Percentiles rank a stretch among this genome's conserved stretches.
phyloP scores from a whole-genome alignment of 2,113 vertebrate genomes.

The Spilogale gracilis region DNA sequence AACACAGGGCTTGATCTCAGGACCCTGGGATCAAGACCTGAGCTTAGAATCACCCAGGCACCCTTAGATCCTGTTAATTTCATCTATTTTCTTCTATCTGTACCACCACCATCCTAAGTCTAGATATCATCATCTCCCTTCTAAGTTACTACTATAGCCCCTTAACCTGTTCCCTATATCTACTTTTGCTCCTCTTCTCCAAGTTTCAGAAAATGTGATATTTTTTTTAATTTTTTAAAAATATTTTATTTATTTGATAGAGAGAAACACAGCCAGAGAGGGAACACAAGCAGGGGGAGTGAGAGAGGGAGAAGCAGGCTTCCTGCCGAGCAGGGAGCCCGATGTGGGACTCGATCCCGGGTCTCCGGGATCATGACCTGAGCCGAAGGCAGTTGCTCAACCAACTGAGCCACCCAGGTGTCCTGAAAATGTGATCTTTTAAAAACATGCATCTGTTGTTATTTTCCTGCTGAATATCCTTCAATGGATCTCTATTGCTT shows the following conservation, averaged over 20 bases:
- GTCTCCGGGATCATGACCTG: too few relatives aligned
- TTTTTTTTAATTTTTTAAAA: background rate
- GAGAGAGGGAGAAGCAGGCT: too few relatives aligned
- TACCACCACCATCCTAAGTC: background rate
- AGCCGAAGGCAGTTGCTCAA: too few relatives aligned
- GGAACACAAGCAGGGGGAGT: too few relatives aligned
- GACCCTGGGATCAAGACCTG: background rate
- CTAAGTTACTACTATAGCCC: background rate
- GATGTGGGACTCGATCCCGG: too few relatives aligned
- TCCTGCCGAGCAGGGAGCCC: too few relatives aligned
- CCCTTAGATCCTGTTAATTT: background rate
- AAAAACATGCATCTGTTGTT: background rate
- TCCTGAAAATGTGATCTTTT: background rate
- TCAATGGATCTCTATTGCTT: background rate
- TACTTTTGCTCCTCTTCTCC: background rate
- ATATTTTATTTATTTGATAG: too few relatives aligned
- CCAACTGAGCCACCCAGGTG: too few relatives aligned
- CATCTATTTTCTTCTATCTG: background rate
- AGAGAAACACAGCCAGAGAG: too few relatives aligned
- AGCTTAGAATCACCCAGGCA: background rate
- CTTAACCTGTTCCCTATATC: too few relatives aligned
- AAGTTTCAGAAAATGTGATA: background rate
- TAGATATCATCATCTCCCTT: background rate
- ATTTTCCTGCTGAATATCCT: background rate
- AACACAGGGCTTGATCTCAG: background rate